Percentiles rank a stretch among this genome's conserved stretches.
These are phyloP conservation scores for Ormyrus pomaceus DNA, from an alignment of 2,888 invertebrate species.

Conservation along the genomic window DNA sequence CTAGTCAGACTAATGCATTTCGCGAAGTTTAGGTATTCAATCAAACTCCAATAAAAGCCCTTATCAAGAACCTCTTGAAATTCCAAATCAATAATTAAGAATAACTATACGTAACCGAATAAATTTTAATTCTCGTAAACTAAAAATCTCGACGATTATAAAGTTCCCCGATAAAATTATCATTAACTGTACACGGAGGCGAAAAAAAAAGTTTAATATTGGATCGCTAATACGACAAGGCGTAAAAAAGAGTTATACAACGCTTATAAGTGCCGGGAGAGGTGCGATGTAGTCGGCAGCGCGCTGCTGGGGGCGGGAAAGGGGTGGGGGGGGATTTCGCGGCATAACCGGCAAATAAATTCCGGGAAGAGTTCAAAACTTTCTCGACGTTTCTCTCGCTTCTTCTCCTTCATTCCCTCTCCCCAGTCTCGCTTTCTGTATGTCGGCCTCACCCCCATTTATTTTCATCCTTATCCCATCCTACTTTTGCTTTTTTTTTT, in stretches of 20 bases:
- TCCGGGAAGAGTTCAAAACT: constrained; percentile 51
- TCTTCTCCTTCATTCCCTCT: neutral
- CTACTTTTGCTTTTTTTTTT: constrained; percentile 15
- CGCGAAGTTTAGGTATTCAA: too few relatives aligned
- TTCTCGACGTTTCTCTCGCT: constrained; percentile 33
- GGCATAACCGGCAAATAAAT: constrained; percentile 51
- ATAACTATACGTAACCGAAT: neutral
- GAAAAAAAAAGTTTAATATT: constrained; percentile 37
- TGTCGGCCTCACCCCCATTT: neutral
- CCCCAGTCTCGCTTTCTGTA: neutral
- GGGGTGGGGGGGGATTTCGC: constrained; percentile 10
- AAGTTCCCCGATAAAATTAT: constrained; percentile 46
- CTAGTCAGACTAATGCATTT: too few relatives aligned
- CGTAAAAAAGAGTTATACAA: constrained; percentile 47
- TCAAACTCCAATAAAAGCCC: too few relatives aligned
- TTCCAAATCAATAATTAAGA: too few relatives aligned
- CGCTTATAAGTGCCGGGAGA: constrained; percentile 16
- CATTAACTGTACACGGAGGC: constrained; percentile 19
- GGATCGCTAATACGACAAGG: constrained; percentile 44
- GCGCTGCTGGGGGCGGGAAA: neutral
- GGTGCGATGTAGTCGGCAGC: constrained; percentile 4
- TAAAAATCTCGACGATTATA: constrained; percentile 33
- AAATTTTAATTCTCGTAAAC: constrained; percentile 1
- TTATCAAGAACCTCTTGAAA: too few relatives aligned
- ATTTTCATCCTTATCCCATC: constrained; percentile 22